Evolutionary conservation across 2,113 vertebrate species (phyloP).

Genomic region (Circaetus gallicus): DNA sequence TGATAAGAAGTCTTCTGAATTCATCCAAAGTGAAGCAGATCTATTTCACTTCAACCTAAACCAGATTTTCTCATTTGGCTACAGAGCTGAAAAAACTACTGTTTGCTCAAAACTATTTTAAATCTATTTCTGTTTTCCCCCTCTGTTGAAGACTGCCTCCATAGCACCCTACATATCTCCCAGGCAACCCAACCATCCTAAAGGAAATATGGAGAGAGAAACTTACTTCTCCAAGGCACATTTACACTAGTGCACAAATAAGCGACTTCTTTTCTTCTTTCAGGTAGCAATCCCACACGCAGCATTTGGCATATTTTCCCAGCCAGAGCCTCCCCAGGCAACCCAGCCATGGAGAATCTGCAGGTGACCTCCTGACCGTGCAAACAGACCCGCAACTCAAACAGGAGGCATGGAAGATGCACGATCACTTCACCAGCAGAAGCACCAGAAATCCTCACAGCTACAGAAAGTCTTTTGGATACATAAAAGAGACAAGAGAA

Average conservation of each 20-base stretch:
- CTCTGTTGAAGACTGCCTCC: neutral
- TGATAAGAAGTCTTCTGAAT: neutral
- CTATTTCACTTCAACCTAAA: neutral
- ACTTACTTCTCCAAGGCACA: neutral
- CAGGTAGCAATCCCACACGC: neutral
- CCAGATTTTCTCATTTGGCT: neutral
- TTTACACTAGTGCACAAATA: neutral
- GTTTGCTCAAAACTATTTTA: neutral
- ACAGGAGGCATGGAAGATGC: neutral
- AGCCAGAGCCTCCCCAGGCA: neutral
- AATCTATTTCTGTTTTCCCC: neutral
- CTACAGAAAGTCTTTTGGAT: neutral
- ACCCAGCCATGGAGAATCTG: neutral
- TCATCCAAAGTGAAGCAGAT: neutral
- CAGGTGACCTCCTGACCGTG: neutral
- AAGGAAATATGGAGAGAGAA: neutral
- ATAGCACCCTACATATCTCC: neutral
- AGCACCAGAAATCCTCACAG: neutral
- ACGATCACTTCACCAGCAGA: neutral
- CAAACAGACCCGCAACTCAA: neutral
- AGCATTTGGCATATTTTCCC: neutral
- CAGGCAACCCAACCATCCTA: neutral
- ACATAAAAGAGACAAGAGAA: fast-evolving
- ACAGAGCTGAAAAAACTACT: neutral
- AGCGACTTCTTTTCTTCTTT: neutral